Conservation (phyloP, 2,797 vertebrate species). For the Galagoides demidoff region DNA sequence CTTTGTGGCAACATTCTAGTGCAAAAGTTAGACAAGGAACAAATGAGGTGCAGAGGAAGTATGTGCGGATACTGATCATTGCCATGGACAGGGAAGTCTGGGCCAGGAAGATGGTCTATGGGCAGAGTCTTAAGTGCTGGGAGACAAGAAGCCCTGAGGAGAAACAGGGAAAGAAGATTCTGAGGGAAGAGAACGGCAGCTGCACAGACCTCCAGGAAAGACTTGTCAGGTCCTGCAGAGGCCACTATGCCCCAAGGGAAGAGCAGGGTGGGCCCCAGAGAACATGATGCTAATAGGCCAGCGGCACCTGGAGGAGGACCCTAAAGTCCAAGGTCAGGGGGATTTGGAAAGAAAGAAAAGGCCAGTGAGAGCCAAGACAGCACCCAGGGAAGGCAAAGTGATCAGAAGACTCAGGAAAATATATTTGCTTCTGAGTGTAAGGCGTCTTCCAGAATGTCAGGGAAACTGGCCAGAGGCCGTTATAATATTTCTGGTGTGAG, state of each 20-base stretch:
- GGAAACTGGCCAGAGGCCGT: neutral
- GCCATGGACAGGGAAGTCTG: neutral
- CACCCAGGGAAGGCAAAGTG: neutral
- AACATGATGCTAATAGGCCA: neutral
- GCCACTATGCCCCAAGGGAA: rapidly evolving
- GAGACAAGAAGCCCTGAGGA: neutral
- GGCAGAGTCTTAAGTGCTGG: neutral
- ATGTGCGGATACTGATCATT: neutral
- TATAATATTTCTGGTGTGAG: neutral
- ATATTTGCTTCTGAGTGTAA: neutral
- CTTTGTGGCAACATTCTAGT: neutral
- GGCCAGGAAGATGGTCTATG: neutral
- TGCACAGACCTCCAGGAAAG: neutral
- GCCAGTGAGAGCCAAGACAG: neutral
- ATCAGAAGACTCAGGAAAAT: neutral
- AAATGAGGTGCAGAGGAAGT: neutral
- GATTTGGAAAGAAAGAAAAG: neutral
- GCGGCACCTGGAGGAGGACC: neutral
- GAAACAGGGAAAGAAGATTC: rapidly evolving
- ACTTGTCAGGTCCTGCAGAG: rapidly evolving
- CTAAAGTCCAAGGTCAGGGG: neutral
- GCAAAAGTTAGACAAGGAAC: neutral
- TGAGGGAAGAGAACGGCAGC: neutral
- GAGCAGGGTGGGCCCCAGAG: neutral
- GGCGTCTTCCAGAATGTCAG: neutral